Evolutionary conservation across 1,140 invertebrate species (phyloP).

Genomic region (Heliothis subflexa): DNA sequence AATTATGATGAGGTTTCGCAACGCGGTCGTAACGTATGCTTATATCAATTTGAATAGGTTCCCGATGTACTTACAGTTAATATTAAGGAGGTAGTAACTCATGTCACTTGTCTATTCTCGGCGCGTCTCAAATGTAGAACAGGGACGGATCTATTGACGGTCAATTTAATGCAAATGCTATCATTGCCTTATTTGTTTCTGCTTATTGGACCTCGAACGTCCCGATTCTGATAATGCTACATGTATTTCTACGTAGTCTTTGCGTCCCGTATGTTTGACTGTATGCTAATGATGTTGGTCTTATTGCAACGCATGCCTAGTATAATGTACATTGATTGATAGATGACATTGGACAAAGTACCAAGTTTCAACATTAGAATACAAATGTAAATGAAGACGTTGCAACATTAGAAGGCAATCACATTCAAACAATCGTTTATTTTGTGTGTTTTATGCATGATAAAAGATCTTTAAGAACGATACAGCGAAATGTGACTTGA

Average conservation of each 20-base stretch:
- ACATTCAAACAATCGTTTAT: conserved; percentile 37
- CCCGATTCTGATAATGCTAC: conserved; percentile 28
- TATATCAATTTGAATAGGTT: conserved; percentile 36
- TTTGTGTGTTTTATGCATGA: conserved; percentile 1
- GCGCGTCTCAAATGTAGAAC: conserved; percentile 58
- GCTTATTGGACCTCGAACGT: conserved; percentile 47
- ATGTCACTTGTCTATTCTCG: conserved; percentile 57
- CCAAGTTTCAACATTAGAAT: conserved; percentile 47
- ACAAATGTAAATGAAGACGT: conserved; percentile 46
- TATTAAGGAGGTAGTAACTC: conserved; percentile 48
- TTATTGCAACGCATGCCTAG: conserved; percentile 30
- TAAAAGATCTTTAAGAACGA: conserved; percentile 13
- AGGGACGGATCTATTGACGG: conserved; percentile 69
- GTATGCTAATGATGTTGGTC: conserved; percentile 27
- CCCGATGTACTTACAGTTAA: conserved; percentile 17
- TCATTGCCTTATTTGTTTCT: conserved; percentile 55
- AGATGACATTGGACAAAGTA: conserved; percentile 55
- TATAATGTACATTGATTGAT: conserved; percentile 63
- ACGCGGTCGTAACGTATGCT: conserved; percentile 9
- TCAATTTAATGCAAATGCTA: conserved; percentile 69
- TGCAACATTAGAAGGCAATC: conserved; percentile 24
- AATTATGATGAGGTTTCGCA: conserved; percentile 38
- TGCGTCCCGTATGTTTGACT: conserved; percentile 9
- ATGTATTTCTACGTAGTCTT: conserved; percentile 6
- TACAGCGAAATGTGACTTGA: conserved; percentile 1